Conservation (phyloP, 2,113 vertebrate species). For the Microcebus murinus region DNA sequence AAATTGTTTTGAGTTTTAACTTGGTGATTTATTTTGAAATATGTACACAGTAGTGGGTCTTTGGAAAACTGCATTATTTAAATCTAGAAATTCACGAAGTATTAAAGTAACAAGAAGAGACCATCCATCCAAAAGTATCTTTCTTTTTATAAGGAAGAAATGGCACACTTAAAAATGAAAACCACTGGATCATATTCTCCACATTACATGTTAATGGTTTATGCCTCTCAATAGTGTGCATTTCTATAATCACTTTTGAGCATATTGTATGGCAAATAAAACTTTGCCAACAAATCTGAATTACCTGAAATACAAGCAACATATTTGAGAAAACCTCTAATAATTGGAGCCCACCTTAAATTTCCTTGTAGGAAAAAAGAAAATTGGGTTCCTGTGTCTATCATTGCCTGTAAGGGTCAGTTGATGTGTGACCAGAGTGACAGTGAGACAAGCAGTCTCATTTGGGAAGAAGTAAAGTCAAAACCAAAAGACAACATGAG, state of each 20-base stretch:
- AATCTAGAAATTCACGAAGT: not conserved
- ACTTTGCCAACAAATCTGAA: not conserved
- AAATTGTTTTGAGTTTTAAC: not conserved
- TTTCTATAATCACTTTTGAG: not conserved
- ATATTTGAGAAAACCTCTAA: not conserved
- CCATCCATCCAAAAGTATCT: not conserved
- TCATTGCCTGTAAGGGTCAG: not conserved
- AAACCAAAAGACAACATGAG: not conserved
- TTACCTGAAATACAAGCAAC: not conserved
- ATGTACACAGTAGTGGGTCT: not conserved
- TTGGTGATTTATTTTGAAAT: slow-evolving; percentile 24
- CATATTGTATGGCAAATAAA: not conserved
- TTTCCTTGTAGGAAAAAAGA: not conserved
- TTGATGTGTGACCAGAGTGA: not conserved
- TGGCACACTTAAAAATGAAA: not conserved
- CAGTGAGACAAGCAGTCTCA: not conserved
- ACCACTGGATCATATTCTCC: not conserved
- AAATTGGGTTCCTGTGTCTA: not conserved
- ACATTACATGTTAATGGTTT: not conserved
- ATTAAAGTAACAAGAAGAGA: not conserved
- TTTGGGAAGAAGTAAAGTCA: not conserved
- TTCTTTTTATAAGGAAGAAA: slow-evolving; percentile 44
- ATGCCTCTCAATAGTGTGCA: not conserved
- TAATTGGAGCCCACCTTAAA: not conserved
- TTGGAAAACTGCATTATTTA: not conserved